Conservation (phyloP, 2,797 vertebrate species). For the Myotis vivesi region DNA sequence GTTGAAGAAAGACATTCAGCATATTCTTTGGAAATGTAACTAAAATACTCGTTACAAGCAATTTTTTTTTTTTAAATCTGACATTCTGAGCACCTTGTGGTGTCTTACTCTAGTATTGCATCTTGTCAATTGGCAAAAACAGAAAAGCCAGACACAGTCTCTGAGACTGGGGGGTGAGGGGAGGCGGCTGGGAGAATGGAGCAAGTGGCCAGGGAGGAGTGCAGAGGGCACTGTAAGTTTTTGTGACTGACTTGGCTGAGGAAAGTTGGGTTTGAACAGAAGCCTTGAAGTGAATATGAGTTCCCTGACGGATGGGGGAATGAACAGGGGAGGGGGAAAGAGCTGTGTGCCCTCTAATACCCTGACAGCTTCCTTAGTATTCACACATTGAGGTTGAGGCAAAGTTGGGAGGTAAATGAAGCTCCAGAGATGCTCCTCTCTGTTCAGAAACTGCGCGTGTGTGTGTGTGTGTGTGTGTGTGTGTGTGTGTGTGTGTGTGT, state of each 20-base stretch:
- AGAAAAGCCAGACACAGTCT: background rate
- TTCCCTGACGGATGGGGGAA: background rate
- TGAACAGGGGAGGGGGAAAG: background rate
- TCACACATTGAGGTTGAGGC: background rate
- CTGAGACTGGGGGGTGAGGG: background rate
- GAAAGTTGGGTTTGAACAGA: background rate
- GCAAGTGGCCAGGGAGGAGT: background rate
- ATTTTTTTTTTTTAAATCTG: background rate
- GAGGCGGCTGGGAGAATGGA: background rate
- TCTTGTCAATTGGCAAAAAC: background rate
- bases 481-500: background rate
- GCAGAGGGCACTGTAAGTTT: background rate
- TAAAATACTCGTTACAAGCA: background rate
- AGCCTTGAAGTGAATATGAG: background rate
- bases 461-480: background rate
- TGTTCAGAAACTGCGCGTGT: background rate
- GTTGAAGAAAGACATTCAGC: background rate
- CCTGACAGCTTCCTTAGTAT: background rate
- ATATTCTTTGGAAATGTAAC: conserved; percentile 1
- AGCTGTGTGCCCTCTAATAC: background rate
- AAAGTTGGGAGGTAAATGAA: background rate
- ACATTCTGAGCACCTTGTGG: background rate
- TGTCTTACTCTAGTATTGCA: background rate
- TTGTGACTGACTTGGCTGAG: background rate
- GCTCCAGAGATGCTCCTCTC: background rate